Evolutionary conservation across 2,888 invertebrate species (phyloP).

Genomic region (Drosophila incognita): DNA sequence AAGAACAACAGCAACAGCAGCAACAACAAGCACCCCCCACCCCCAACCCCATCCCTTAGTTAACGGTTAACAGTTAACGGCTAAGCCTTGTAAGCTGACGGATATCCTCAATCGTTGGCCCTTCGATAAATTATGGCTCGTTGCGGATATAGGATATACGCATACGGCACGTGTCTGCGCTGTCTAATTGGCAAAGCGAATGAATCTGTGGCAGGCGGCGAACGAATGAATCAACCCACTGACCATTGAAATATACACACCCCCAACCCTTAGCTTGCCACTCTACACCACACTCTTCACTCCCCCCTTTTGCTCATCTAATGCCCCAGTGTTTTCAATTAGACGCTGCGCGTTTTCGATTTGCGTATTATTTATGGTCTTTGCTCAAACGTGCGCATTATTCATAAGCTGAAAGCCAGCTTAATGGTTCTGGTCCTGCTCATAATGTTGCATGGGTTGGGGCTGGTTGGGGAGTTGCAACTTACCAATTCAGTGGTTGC

Average conservation of each 20-base stretch:
- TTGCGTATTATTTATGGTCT: slow-evolving; percentile 77
- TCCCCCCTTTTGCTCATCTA: slow-evolving; percentile 12
- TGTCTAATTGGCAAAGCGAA: slow-evolving; percentile 76
- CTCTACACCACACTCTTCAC: background rate
- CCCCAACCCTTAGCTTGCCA: background rate
- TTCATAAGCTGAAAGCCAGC: slow-evolving; percentile 74
- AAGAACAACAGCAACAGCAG: slow-evolving; percentile 21
- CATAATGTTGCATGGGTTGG: slow-evolving; percentile 13
- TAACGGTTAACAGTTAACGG: slow-evolving; percentile 67
- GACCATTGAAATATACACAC: slow-evolving; percentile 40
- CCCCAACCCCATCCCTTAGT: slow-evolving; percentile 4
- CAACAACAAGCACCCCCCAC: background rate
- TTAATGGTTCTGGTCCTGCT: slow-evolving; percentile 66
- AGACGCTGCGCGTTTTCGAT: slow-evolving; percentile 76
- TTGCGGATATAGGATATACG: slow-evolving; percentile 76
- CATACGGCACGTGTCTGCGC: slow-evolving; percentile 77
- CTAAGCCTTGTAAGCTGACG: slow-evolving; percentile 76
- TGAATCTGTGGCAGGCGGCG: slow-evolving; percentile 52
- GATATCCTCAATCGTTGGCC: slow-evolving; percentile 65
- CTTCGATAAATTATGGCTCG: slow-evolving; percentile 65
- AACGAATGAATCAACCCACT: slow-evolving; percentile 39
- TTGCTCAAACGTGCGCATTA: slow-evolving; percentile 77
- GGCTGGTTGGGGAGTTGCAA: background rate
- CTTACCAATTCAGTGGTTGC: slow-evolving; percentile 16
- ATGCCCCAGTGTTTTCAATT: slow-evolving; percentile 71